Evolutionary conservation across 2,888 invertebrate genomes (phyloP), one percentile per base, ranked within the genome.

Genomic region (Mycalesis mineus): DNA sequence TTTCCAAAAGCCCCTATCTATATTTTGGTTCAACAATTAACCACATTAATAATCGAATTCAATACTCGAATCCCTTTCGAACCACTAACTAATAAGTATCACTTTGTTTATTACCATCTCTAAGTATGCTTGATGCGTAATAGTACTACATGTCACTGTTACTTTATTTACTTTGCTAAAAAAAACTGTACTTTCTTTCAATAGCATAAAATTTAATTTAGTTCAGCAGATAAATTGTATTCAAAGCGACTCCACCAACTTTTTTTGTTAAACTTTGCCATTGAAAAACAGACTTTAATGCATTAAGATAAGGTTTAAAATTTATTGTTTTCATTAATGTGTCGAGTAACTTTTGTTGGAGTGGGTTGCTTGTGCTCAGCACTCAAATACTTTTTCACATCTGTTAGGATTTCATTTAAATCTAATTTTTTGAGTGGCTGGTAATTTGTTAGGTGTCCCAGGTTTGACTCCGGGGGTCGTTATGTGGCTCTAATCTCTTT

Each of bases 101-200:
- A 54, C 57, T 60, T 55, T 57, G 57, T 60, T 60, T 60, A 60
- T 60, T 60, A 60, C 57, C 60, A 57, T 60, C 57, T 42, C 33
- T 22, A 31, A 58, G 58, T 54, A 22, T 22, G 39, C 58, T 58
- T 54, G 39, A 49, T 37, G 17, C 49, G 8, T 39, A 54, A 54
- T 36, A 42, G 54, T 37, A 51, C 37, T 49, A 58, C 42, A 57
- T 41, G 48, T 53, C 53, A 52, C 13, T 13, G 28, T 33, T 47
- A 29, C n/a, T 41, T 13, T 39, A 29, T 29, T 13, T 1, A 11
- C 0, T 7, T 0, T 9, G 9, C 15, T 22, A 37, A 22, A 13
- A 13, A n/a, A 28, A 22, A 39, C 13, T 22, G 14, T 6, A 42
- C 15, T 15, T 49, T 49, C 48, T n/a, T 0, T 36, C 0, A 22